These are phyloP conservation scores for Macquaria ambigua DNA, from an alignment of 2,113 vertebrate genomes.

Conservation along the genomic window DNA sequence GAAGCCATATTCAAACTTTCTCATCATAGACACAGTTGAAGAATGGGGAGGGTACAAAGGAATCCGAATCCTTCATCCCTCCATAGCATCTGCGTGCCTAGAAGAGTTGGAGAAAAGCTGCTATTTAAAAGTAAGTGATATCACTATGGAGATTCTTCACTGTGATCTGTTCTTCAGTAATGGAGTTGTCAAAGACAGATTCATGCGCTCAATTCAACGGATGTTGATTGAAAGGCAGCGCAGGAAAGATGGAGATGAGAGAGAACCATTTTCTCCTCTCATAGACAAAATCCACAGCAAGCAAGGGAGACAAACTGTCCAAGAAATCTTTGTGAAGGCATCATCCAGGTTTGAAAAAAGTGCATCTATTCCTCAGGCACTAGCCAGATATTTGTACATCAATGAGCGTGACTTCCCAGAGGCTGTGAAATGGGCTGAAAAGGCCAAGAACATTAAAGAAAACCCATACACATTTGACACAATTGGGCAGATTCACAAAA, in stretches of 20 bases:
- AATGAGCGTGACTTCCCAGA: constrained; percentile 53
- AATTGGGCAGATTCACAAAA: constrained; percentile 86
- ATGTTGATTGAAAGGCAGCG: constrained; percentile 72
- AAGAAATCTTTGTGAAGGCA: constrained; percentile 73
- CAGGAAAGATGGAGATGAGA: constrained; percentile 54
- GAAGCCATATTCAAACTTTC: constrained; percentile 50
- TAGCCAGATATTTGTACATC: constrained; percentile 76
- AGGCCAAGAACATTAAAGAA: constrained; percentile 79
- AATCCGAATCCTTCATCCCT: constrained; percentile 52
- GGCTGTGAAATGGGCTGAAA: constrained; percentile 79
- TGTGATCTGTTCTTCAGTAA: constrained; percentile 72
- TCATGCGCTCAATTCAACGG: constrained; percentile 42
- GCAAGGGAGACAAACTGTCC: constrained; percentile 43
- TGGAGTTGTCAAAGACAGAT: constrained; percentile 52
- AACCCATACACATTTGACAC: constrained; percentile 87
- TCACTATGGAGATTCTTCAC: constrained; percentile 54
- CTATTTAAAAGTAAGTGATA: neutral
- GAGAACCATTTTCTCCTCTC: constrained; percentile 70
- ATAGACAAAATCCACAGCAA: constrained; percentile 59
- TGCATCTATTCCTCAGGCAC: constrained; percentile 69
- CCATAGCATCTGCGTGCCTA: constrained; percentile 66
- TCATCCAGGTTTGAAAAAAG: constrained; percentile 57
- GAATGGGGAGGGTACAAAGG: constrained; percentile 33
- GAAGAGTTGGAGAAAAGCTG: constrained; percentile 40
- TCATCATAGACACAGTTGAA: constrained; percentile 39